These are phyloP conservation scores for Megalopta genalis DNA, from an alignment of 1,140 invertebrate species.

Conservation along the genomic window DNA sequence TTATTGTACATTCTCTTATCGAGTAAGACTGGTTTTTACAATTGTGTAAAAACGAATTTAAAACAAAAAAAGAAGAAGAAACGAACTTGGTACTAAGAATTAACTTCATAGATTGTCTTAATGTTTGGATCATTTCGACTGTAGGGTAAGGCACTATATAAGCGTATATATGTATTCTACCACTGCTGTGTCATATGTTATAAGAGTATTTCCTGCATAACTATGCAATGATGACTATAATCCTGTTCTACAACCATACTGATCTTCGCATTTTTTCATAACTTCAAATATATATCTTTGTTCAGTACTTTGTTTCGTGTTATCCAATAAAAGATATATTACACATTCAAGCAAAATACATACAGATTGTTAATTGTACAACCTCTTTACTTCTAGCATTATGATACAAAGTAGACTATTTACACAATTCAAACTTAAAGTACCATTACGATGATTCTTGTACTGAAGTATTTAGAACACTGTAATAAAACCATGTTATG, in stretches of 20 bases:
- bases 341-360: constrained; percentile 42
- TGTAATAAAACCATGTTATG: constrained; percentile 24
- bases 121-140: constrained; percentile 67
- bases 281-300: constrained; percentile 53
- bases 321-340: constrained; percentile 53
- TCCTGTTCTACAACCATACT: constrained; percentile 42
- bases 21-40: constrained; percentile 42
- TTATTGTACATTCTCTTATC: constrained; percentile 38
- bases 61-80: not conserved
- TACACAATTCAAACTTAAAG: constrained; percentile 15
- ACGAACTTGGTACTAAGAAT: constrained; percentile 34
- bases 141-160: constrained; percentile 59
- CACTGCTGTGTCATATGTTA: constrained; percentile 58
- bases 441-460: constrained; percentile 19
- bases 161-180: constrained; percentile 53
- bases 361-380: constrained; percentile 42
- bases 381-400: constrained; percentile 27
- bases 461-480: constrained; percentile 8
- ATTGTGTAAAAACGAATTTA: constrained; percentile 24
- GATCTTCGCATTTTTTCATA: constrained; percentile 54
- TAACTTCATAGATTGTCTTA: constrained; percentile 32
- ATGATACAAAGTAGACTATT: constrained; percentile 21
- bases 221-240: constrained; percentile 50
- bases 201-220: constrained; percentile 55
- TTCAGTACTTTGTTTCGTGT: constrained; percentile 54